Conservation (phyloP, 2,113 vertebrate species). For the Podilymbus podiceps region DNA sequence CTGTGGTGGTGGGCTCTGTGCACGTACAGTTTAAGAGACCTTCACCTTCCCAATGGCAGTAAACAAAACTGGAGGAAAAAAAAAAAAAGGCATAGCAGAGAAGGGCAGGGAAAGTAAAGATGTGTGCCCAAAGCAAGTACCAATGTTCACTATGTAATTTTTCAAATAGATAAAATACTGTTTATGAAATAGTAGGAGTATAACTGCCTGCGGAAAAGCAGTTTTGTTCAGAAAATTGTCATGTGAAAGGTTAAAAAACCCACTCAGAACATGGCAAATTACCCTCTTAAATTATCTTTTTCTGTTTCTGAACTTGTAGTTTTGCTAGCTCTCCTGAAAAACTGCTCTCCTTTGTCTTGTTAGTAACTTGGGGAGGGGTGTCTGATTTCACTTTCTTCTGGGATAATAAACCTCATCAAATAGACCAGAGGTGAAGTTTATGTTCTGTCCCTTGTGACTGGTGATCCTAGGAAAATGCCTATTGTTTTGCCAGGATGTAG, state of each 20-base stretch:
- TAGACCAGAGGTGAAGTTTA: neutral
- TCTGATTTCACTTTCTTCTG: constrained; percentile 5
- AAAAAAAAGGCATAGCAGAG: neutral
- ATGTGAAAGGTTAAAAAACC: neutral
- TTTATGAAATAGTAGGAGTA: neutral
- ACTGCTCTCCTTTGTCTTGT: neutral
- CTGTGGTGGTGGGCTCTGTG: neutral
- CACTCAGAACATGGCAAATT: neutral
- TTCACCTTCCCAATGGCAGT: neutral
- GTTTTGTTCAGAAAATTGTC: neutral
- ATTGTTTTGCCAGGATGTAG: constrained; percentile 31
- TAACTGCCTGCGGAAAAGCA: neutral
- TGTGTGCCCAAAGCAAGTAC: neutral
- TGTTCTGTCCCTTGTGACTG: neutral
- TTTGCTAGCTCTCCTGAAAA: neutral
- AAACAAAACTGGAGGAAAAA: neutral
- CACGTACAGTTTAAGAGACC: neutral
- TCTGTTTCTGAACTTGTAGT: neutral
- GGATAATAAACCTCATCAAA: neutral
- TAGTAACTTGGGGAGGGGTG: neutral
- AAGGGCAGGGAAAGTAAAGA: neutral
- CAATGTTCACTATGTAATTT: neutral
- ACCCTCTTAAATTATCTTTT: neutral
- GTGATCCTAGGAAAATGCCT: neutral
- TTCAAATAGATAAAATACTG: neutral